Conservation (phyloP, 2,888 invertebrate genomes). For the Catocala nupta region DNA sequence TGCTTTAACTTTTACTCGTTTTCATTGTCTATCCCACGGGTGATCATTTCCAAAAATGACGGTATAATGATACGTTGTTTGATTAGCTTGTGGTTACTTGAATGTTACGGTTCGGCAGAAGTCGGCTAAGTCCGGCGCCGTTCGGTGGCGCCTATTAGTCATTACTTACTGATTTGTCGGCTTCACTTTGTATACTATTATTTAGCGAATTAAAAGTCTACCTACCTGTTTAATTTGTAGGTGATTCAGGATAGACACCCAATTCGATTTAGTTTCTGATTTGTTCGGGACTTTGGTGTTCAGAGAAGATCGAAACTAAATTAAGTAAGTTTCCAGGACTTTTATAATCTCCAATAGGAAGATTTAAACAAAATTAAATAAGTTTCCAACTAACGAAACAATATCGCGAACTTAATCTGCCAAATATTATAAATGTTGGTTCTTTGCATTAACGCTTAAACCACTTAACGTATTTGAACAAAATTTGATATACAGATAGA, state of each 20-base stretch:
- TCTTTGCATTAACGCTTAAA: too few relatives aligned
- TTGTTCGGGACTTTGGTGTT: constrained; percentile 25
- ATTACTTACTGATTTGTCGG: constrained; percentile 62
- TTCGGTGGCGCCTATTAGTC: constrained; percentile 80
- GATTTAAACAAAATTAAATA: too few relatives aligned
- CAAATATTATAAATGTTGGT: too few relatives aligned
- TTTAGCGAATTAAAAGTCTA: constrained; percentile 48
- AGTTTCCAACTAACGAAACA: too few relatives aligned
- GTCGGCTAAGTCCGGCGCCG: constrained; percentile 62
- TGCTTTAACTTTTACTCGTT: constrained; percentile 64
- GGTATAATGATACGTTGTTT: constrained; percentile 81
- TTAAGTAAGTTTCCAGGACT: constrained; percentile 3
- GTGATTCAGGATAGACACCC: constrained; percentile 27
- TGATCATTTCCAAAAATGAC: constrained; percentile 74
- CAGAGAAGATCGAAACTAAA: constrained; percentile 14
- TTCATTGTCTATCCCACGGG: constrained; percentile 62
- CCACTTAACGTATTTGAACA: too few relatives aligned
- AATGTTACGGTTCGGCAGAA: constrained; percentile 39
- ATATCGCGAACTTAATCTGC: too few relatives aligned
- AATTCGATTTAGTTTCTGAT: constrained; percentile 41
- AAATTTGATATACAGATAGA: too few relatives aligned
- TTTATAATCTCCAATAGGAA: background rate
- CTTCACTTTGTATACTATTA: constrained; percentile 53
- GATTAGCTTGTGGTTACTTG: constrained; percentile 82
- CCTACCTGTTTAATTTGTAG: constrained; percentile 38